phyloP scores from a whole-genome alignment of 2,797 vertebrate species.

The Mus minutoides region DNA sequence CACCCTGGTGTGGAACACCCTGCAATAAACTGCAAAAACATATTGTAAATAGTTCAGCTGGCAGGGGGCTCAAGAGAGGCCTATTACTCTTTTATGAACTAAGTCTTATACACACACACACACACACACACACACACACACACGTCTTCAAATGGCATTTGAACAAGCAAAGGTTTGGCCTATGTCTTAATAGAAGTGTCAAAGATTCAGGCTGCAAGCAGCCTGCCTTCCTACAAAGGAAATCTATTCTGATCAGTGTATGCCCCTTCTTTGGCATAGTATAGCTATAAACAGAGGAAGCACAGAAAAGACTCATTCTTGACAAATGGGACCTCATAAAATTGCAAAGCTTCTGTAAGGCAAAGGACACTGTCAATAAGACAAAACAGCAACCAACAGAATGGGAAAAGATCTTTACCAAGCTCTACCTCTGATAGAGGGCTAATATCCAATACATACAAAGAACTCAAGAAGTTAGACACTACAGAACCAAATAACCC shows the following conservation, averaged over 20 bases:
- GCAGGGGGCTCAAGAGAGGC: conserved; percentile 64
- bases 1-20: conserved; percentile 67
- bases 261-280: background rate
- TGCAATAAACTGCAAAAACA: conserved; percentile 76
- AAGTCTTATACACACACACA: conserved; percentile 26
- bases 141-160: conserved; percentile 42
- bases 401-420: too few species aligned
- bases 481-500: too few species aligned
- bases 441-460: too few species aligned
- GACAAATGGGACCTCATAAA: too few species aligned
- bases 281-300: conserved; percentile 40
- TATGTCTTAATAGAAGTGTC: background rate
- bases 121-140: background rate
- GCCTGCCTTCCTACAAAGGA: background rate
- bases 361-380: too few species aligned
- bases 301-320: conserved; percentile 38
- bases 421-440: too few species aligned
- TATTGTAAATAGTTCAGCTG: conserved; percentile 74
- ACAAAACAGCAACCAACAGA: too few species aligned
- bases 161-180: conserved; percentile 42
- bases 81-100: conserved; percentile 71
- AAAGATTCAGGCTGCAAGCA: background rate
- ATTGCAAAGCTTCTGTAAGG: too few species aligned
- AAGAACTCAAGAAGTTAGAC: too few species aligned
- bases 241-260: background rate